Evolutionary conservation across 1,140 invertebrate species (phyloP).

Genomic region (Zaprionus ghesquierei): DNA sequence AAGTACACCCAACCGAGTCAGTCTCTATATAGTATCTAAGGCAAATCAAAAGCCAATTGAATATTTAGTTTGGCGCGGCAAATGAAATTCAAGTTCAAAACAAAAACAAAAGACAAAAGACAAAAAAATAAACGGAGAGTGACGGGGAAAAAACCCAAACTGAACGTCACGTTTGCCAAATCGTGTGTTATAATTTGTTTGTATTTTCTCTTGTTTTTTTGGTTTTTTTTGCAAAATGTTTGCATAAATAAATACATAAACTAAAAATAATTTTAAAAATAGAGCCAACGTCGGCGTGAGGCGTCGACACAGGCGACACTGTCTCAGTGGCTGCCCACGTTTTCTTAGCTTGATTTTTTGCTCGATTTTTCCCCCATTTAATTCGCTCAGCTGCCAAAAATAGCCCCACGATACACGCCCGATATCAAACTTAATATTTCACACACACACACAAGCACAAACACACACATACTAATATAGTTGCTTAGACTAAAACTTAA

Average conservation of each 20-base stretch:
- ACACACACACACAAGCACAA: slow-evolving; percentile 8
- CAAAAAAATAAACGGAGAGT: slow-evolving; percentile 16
- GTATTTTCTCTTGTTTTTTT: slow-evolving; percentile 25
- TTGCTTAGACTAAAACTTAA: slow-evolving; percentile 36
- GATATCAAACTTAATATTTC: slow-evolving; percentile 25
- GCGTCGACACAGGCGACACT: background rate
- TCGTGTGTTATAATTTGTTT: slow-evolving; percentile 52
- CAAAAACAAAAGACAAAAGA: slow-evolving; percentile 17
- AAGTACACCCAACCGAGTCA: background rate
- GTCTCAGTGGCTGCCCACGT: slow-evolving; percentile 57
- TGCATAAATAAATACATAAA: slow-evolving; percentile 65
- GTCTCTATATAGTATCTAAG: background rate
- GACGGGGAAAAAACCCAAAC: slow-evolving; percentile 37
- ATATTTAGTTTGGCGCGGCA: slow-evolving; percentile 38
- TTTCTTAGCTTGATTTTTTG: slow-evolving; percentile 38
- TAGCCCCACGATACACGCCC: slow-evolving; percentile 58
- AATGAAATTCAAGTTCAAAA: slow-evolving; percentile 71
- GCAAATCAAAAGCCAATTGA: slow-evolving; percentile 8
- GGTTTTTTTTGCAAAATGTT: slow-evolving; percentile 36
- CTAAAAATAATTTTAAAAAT: slow-evolving; percentile 49
- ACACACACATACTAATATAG: slow-evolving; percentile 21
- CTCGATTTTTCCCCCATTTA: slow-evolving; percentile 52
- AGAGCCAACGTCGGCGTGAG: slow-evolving; percentile 14
- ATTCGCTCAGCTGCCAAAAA: slow-evolving; percentile 64
- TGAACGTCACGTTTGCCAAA: slow-evolving; percentile 66